Conservation (phyloP, 1,140 invertebrate species). For the Penaeus indicus region DNA sequence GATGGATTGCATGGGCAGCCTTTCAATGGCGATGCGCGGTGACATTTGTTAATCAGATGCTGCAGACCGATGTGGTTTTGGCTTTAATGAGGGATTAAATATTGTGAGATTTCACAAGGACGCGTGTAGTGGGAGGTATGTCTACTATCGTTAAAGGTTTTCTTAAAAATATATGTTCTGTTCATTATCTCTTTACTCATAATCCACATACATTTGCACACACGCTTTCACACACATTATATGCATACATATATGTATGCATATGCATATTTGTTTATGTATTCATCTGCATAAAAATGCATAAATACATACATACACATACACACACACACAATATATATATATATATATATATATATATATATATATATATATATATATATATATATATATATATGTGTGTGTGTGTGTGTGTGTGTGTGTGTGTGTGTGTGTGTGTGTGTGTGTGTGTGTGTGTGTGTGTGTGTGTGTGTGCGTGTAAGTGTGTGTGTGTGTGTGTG, state of each 20-base stretch:
- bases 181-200: neutral
- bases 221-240: neutral
- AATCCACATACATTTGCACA: neutral
- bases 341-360: constrained; percentile 8
- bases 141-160: too few species aligned
- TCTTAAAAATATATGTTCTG: too few species aligned
- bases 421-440: constrained; percentile 27
- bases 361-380: constrained; percentile 15
- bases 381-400: constrained; percentile 21
- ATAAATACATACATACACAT: neutral
- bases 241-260: neutral
- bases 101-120: too few species aligned
- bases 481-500: constrained; percentile 1
- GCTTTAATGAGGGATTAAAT: too few species aligned
- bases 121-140: too few species aligned
- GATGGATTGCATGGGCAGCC: too few species aligned
- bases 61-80: too few species aligned
- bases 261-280: neutral
- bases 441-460: constrained; percentile 28
- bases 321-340: neutral
- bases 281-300: neutral
- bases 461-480: constrained; percentile 2
- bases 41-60: too few species aligned
- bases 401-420: neutral
- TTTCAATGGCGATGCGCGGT: too few species aligned